Conservation (phyloP, 2,888 invertebrate genomes). For the Acleris laterana region DNA sequence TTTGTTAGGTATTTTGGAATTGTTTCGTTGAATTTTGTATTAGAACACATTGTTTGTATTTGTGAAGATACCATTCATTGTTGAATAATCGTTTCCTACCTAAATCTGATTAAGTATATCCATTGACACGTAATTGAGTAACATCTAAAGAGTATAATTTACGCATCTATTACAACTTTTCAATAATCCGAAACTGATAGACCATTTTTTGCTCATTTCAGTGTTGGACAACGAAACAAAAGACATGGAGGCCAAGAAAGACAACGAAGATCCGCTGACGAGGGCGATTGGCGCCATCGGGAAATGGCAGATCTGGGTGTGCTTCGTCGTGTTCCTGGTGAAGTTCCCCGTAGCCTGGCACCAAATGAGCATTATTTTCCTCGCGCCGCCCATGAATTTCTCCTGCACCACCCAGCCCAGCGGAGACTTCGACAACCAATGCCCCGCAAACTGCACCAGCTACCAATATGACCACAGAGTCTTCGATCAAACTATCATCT, state of each 20-base stretch:
- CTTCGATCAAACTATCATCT: slow-evolving; percentile 89
- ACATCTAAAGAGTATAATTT: too few species aligned
- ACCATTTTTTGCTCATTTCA: slow-evolving; percentile 50
- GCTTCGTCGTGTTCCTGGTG: slow-evolving; percentile 87
- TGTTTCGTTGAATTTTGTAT: too few species aligned
- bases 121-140: too few species aligned
- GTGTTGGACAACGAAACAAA: slow-evolving; percentile 72
- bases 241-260: slow-evolving; percentile 58
- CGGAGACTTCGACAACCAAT: slow-evolving; percentile 73
- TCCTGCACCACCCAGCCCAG: slow-evolving; percentile 67
- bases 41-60: too few species aligned
- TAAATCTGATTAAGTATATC: too few species aligned
- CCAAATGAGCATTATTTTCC: slow-evolving; percentile 90
- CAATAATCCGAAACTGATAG: neutral
- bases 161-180: too few species aligned
- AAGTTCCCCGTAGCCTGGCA: slow-evolving; percentile 93
- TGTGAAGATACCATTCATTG: too few species aligned
- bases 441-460: slow-evolving; percentile 81
- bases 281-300: slow-evolving; percentile 89
- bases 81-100: too few species aligned
- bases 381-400: slow-evolving; percentile 87
- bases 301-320: slow-evolving; percentile 90
- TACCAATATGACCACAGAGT: slow-evolving; percentile 86
- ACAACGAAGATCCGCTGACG: slow-evolving; percentile 85
- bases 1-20: too few species aligned